Evolutionary conservation across 1,140 invertebrate species (phyloP).

Genomic region (Condylostylus longicornis): DNA sequence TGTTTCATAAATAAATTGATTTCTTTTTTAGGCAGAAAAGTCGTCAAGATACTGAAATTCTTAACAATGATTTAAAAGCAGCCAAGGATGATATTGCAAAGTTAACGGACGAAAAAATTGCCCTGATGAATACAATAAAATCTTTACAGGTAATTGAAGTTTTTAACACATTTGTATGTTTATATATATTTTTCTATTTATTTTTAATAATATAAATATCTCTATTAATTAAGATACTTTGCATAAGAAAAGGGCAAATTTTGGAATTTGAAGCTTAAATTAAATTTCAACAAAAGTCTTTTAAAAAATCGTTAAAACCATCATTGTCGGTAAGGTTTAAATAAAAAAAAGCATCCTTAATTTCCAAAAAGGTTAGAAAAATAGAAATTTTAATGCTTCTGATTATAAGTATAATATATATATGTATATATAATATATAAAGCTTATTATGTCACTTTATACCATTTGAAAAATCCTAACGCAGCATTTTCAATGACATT

Average conservation of each 20-base stretch:
- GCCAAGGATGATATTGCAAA: slow-evolving; percentile 56
- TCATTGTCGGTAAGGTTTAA: neutral
- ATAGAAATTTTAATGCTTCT: too few species aligned
- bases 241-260: neutral
- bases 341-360: too few species aligned
- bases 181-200: too few species aligned
- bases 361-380: too few species aligned
- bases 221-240: neutral
- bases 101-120: slow-evolving; percentile 54
- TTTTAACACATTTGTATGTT: too few species aligned
- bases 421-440: too few species aligned
- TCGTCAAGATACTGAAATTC: slow-evolving; percentile 45
- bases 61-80: slow-evolving; percentile 42
- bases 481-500: too few species aligned
- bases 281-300: neutral
- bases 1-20: neutral
- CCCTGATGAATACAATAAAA: slow-evolving; percentile 49
- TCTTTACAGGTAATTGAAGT: slow-evolving; percentile 41
- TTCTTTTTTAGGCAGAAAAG: slow-evolving; percentile 30
- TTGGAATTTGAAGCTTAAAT: neutral
- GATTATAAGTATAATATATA: too few species aligned
- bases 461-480: too few species aligned
- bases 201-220: neutral
- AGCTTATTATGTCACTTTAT: too few species aligned
- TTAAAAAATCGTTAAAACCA: neutral